These are phyloP conservation scores for Centrocercus urophasianus DNA, from an alignment of 2,113 vertebrate species.

Conservation along the genomic window DNA sequence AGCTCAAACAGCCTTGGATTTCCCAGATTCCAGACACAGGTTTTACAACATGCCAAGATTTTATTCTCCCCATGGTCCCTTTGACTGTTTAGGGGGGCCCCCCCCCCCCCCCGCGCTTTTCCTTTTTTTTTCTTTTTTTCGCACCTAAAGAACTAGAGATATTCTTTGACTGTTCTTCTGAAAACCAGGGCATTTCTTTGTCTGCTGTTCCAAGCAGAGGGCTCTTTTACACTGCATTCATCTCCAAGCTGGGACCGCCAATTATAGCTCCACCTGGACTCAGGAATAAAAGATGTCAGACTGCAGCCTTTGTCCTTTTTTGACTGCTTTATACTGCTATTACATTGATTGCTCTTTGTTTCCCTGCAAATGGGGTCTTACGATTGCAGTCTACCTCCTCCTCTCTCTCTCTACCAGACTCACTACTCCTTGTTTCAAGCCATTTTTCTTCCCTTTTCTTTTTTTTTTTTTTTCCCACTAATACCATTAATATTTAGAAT, in stretches of 20 bases:
- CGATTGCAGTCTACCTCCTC: constrained; percentile 44
- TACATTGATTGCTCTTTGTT: constrained; percentile 58
- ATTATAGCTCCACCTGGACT: constrained; percentile 14
- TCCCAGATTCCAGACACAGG: background rate
- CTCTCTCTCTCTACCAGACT: constrained; percentile 20
- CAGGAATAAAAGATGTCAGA: constrained; percentile 45
- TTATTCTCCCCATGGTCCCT: background rate
- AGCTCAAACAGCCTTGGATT: background rate
- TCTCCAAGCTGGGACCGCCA: background rate
- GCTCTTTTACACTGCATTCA: constrained; percentile 23
- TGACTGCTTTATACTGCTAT: constrained; percentile 42
- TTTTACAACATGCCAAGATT: constrained; percentile 25
- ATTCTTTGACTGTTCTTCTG: constrained; percentile 9
- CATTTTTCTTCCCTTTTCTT: background rate
- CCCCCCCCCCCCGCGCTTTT: too few relatives aligned
- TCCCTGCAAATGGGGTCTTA: constrained; percentile 27
- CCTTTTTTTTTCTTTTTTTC: background rate
- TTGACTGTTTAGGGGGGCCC: background rate
- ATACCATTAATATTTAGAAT: background rate
- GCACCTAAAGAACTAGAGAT: background rate
- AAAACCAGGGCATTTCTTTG: constrained; percentile 44
- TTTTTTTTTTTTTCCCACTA: background rate
- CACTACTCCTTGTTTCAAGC: background rate
- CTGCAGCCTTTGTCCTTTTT: constrained; percentile 41
- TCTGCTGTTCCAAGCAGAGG: constrained; percentile 14